Conservation (phyloP, 2,113 vertebrate species). For the Thermophis baileyi region DNA sequence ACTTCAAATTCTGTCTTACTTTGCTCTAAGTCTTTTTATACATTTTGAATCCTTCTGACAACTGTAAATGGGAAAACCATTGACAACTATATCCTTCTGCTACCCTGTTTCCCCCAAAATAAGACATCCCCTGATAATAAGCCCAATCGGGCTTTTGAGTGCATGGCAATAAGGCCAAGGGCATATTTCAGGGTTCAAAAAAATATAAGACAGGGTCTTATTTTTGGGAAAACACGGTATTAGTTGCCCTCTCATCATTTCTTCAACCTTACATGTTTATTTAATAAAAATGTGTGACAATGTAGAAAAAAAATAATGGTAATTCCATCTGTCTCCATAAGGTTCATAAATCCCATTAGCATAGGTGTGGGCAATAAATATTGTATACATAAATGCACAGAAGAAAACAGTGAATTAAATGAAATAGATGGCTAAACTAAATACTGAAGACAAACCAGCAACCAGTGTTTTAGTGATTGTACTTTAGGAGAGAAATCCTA, state of each 20-base stretch:
- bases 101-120: too few relatives aligned
- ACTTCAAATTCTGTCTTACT: not conserved
- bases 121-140: too few relatives aligned
- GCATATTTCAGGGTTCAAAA: too few relatives aligned
- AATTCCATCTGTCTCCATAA: not conserved
- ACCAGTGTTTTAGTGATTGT: not conserved
- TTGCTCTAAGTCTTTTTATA: not conserved
- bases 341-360: not conserved
- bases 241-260: constrained; percentile 1
- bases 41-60: not conserved
- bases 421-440: not conserved
- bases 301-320: not conserved
- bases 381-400: not conserved
- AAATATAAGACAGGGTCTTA: too few relatives aligned
- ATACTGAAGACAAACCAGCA: not conserved
- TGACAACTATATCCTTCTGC: not conserved
- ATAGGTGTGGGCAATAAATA: not conserved
- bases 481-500: not conserved
- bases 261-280: not conserved
- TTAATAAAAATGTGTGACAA: not conserved
- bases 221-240: too few relatives aligned
- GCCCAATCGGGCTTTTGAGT: too few relatives aligned
- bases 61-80: not conserved
- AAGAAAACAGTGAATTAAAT: not conserved
- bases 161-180: too few relatives aligned